Base-by-base conservation (phyloP, 2,888 invertebrate species). In the Brachypterus glaber region DNA sequence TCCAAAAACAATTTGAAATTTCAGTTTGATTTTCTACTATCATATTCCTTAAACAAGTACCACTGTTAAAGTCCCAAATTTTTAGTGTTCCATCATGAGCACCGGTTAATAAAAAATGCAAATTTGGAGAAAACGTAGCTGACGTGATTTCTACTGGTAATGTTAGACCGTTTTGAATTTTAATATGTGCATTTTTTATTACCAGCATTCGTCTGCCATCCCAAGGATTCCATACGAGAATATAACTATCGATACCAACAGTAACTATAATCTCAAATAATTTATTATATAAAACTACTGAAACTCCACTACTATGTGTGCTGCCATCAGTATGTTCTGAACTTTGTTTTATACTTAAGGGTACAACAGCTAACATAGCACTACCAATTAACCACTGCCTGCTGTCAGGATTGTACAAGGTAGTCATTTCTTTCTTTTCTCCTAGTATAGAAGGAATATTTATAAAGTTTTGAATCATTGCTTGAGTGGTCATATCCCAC, bases 21-120 rank as follows among this genome's bases (percentile, higher is more conserved):
- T 71, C 71, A 40, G 68, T 68, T 44, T 50, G 51, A n/a, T 41
- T 46, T 4, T 50, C 52, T 16, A 57, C 47, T 27, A 47, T 62
- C 76, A 87, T 77, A 37, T 74, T 75, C 44, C 81, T 67, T 43
- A 86, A 59, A 51, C 85, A 84, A 4, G 74, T 71, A 27, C 27
- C 86, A 15, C 82, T 81, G 56, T 84, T 86, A 55, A 87, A 88
- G 62, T 87, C 84, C 90, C 90, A 90, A 18, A 87, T 71, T 68
- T 82, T 83, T 4, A 89, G 66, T 0, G 79, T 74, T 8, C 89
- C 89, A 59, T 86, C 79, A 34, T 79, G 73, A 0, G 84, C 87
- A 1, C 85, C 88, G 0, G 87, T 87, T 39, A 86, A 62, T 35
- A 35, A 35, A 13, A 16, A 33, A 4, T 38, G 40, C 41, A 50